Conservation (phyloP, 2,888 invertebrate species). For the Leptothorax acervorum region DNA sequence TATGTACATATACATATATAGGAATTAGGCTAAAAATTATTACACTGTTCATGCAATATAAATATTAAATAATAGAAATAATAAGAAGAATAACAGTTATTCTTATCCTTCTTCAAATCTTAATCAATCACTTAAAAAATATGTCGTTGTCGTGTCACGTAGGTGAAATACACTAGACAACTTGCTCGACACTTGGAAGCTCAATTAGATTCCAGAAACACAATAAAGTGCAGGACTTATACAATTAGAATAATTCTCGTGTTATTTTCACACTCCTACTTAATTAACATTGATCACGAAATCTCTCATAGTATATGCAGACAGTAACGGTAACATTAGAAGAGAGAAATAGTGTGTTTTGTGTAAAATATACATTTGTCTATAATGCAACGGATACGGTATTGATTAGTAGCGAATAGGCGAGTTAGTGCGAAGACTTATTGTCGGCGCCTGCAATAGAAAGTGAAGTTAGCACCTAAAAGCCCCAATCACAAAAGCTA, state of each 20-base stretch:
- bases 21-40: constrained; percentile 25
- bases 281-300: constrained; percentile 65
- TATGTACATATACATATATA: not conserved
- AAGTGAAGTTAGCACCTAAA: constrained; percentile 83
- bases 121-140: constrained; percentile 64
- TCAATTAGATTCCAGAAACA: constrained; percentile 41
- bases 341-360: constrained; percentile 61
- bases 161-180: constrained; percentile 46
- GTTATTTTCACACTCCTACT: constrained; percentile 67
- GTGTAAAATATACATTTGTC: constrained; percentile 77
- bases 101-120: constrained; percentile 14
- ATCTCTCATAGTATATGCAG: constrained; percentile 63
- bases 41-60: constrained; percentile 17
- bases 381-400: constrained; percentile 80
- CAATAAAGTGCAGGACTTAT: constrained; percentile 27
- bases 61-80: constrained; percentile 30
- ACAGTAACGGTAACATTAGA: constrained; percentile 70
- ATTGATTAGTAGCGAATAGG: constrained; percentile 83
- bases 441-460: constrained; percentile 86
- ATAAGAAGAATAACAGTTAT: constrained; percentile 17
- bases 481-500: constrained; percentile 71
- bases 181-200: constrained; percentile 55
- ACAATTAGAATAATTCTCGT: constrained; percentile 24
- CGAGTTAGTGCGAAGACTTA: constrained; percentile 85
- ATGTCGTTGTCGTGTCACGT: constrained; percentile 44